Evolutionary conservation across 2,888 invertebrate genomes (phyloP), one percentile per base, ranked within the genome.

Genomic region (Allolobophora icterica): DNA sequence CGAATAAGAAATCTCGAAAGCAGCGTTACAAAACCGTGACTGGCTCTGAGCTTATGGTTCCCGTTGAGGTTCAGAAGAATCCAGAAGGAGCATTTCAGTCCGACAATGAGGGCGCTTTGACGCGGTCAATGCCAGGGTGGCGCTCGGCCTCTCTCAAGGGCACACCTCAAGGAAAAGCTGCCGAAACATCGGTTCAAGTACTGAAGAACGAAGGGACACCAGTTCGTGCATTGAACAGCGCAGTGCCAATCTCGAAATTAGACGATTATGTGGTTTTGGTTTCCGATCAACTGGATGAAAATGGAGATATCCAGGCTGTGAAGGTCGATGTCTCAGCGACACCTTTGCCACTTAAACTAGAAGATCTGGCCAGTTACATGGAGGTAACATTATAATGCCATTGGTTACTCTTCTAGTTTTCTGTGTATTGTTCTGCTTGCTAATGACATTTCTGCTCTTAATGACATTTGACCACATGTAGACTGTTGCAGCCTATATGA

Each of bases 81-180:
- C 24, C 35, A 35, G 87, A 87, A 0, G 87, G 24, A 24, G 87
- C 8, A 6, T 6, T 87, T 17, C 87, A 87, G 34, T 87, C 87
- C 13, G 87, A 87, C 6, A 35, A 19, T 19, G 87, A 87, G 34
- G 35, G 34, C 15, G 34, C 87, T 15, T 34, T 34, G 87, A 34
- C n/a, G 19, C 34, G 87, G 87, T 38, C 34, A 5, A 30, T 34
- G 35, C 87, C 87, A 87, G 87, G 38, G 24, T 87, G 87, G 87
- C 87, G 87, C 87, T 87, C 87, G 6, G 30, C 87, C 35, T 87
- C 87, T 24, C 35, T 87, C 34, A 87, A 87, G 35, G 87, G 35
- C 17, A 87, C 87, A 35, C 6, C 35, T 34, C 34, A 21, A 8
- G 87, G 87, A 35, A 87, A 87, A 15, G 21, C 30, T 87, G 34